Evolutionary conservation across 2,888 invertebrate species (phyloP).

Genomic region (Ormyrus thymus): DNA sequence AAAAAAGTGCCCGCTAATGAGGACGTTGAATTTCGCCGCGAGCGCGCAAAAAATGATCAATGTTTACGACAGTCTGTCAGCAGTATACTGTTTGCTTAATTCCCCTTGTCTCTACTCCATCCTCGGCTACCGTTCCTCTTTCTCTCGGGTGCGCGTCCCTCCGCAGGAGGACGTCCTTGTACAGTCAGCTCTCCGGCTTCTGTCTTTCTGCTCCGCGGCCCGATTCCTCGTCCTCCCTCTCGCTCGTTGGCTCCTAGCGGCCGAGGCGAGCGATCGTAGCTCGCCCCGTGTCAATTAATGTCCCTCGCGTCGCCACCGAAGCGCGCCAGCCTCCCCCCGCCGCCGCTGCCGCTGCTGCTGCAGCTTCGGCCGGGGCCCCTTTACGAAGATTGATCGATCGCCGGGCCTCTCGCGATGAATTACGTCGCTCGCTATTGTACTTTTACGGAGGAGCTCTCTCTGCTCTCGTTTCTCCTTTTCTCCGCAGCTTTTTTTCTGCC

Average conservation of each 20-base stretch:
- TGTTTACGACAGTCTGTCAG: no score
- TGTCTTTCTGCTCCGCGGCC: conserved; percentile 34
- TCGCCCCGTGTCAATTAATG: conserved; percentile 73
- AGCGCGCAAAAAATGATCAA: no score
- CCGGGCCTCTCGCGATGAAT: conserved; percentile 68
- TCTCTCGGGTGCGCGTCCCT: conserved; percentile 59
- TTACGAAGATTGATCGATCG: conserved; percentile 71
- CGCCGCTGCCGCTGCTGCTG: conserved; percentile 39
- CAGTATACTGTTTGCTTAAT: no score
- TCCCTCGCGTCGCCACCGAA: conserved; percentile 62
- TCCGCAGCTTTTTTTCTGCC: conserved; percentile 14
- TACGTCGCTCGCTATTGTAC: conserved; percentile 63
- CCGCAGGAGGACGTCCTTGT: conserved; percentile 13
- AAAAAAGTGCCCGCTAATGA: no score
- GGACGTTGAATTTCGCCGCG: no score
- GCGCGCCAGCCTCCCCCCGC: conserved; percentile 31
- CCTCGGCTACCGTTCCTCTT: neutral
- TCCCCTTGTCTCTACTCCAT: neutral
- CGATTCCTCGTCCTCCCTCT: conserved; percentile 35
- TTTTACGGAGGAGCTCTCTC: conserved; percentile 62
- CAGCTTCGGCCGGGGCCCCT: conserved; percentile 33
- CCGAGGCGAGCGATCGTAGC: conserved; percentile 33
- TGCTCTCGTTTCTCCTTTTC: conserved; percentile 19
- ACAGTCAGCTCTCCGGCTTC: conserved; percentile 34
- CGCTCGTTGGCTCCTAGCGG: conserved; percentile 5